Conservation (phyloP, 2,888 invertebrate genomes). For the Megamerina dolium region DNA sequence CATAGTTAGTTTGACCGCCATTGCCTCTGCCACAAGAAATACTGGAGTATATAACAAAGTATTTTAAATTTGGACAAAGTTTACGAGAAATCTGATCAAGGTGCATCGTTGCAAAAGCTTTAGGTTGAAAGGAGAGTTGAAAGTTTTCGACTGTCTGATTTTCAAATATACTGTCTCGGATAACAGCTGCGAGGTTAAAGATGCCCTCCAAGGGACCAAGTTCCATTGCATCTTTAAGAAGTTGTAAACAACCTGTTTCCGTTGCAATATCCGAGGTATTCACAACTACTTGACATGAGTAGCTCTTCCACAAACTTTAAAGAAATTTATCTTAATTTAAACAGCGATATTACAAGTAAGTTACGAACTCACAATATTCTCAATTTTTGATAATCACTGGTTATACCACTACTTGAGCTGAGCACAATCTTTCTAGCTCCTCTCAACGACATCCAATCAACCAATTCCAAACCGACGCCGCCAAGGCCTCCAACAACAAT, state of each 20-base stretch:
- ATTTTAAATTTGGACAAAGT: constrained; percentile 55
- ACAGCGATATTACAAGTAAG: background rate
- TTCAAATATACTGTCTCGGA: constrained; percentile 69
- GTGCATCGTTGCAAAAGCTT: constrained; percentile 73
- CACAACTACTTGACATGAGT: constrained; percentile 63
- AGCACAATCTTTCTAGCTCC: constrained; percentile 75
- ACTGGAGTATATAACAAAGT: constrained; percentile 88
- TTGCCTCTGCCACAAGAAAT: constrained; percentile 89
- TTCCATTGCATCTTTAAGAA: constrained; percentile 59
- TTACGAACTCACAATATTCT: constrained; percentile 56
- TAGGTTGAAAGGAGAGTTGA: constrained; percentile 64
- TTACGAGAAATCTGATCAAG: constrained; percentile 64
- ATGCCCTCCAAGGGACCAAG: constrained; percentile 74
- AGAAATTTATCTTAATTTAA: background rate
- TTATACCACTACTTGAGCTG: constrained; percentile 72
- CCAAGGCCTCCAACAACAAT: constrained; percentile 77
- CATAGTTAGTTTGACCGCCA: constrained; percentile 66
- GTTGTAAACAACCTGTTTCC: constrained; percentile 60
- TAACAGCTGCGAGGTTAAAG: constrained; percentile 81
- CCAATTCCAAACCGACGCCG: constrained; percentile 85
- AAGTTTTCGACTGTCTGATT: constrained; percentile 70
- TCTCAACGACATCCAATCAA: constrained; percentile 77
- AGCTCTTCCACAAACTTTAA: constrained; percentile 61
- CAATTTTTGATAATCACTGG: constrained; percentile 74
- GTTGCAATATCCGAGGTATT: constrained; percentile 68